A percentile compares a stretch with the other conserved stretches of the same genome.
phyloP scores from a whole-genome alignment of 2,888 invertebrate species.

The Tanaodytes sp. region DNA sequence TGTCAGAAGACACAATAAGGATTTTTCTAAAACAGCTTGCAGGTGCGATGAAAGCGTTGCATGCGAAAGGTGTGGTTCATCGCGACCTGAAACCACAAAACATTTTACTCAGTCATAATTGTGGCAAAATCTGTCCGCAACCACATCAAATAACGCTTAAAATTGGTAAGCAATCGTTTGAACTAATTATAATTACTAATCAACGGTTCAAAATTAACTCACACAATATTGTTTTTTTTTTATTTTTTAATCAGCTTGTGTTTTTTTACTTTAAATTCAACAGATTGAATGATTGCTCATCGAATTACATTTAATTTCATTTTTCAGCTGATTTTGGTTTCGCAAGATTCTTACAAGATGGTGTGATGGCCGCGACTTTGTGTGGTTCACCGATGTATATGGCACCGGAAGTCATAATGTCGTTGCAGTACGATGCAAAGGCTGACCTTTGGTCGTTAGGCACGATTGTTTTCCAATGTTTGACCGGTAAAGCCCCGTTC shows the following conservation, averaged over 20 bases:
- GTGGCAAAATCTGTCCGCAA: constrained; percentile 79
- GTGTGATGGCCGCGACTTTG: constrained; percentile 99
- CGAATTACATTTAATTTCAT: no score
- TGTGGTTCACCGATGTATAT: constrained; percentile 99
- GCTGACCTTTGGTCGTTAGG: constrained; percentile 99
- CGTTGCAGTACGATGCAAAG: constrained; percentile 97
- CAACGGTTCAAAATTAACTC: no score
- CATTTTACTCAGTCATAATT: constrained; percentile 92
- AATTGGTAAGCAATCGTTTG: constrained; percentile 84
- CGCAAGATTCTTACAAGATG: constrained; percentile 97
- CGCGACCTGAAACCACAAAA: constrained; percentile 99
- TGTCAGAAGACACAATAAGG: constrained; percentile 97
- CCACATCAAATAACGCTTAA: constrained; percentile 93
- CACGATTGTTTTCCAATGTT: constrained; percentile 98
- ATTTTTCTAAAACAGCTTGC: constrained; percentile 96
- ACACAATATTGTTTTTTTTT: background rate
- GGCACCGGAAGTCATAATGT: constrained; percentile 99
- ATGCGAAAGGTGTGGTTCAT: constrained; percentile 98
- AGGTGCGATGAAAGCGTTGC: constrained; percentile 96
- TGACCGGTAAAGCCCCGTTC: constrained; percentile 99
- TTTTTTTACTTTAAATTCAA: no score
- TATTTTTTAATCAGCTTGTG: no score
- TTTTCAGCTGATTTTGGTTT: constrained; percentile 96
- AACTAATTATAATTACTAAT: no score
- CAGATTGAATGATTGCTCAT: no score